Evolutionary conservation across 2,888 invertebrate genomes (phyloP).

Genomic region (Lepidocyrtoides sp.): DNA sequence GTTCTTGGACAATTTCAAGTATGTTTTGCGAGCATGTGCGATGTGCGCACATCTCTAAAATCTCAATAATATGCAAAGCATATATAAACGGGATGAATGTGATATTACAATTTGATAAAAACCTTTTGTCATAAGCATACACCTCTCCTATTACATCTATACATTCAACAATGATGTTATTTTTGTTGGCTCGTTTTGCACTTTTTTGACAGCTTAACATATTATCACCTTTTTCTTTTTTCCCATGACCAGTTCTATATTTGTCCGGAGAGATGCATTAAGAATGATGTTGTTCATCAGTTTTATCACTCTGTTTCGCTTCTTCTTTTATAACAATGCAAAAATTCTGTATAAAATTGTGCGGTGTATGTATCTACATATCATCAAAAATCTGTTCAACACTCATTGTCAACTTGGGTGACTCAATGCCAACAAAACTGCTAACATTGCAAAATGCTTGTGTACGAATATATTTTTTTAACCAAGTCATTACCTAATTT

Average conservation of each 20-base stretch:
- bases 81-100: no score
- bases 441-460: background rate
- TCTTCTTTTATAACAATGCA: background rate
- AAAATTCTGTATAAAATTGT: background rate
- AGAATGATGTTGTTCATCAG: slow-evolving; percentile 28
- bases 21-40: slow-evolving; percentile 34
- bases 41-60: no score
- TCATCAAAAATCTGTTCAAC: background rate
- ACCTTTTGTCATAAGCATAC: no score
- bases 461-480: background rate
- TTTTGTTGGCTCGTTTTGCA: background rate
- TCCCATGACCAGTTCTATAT: slow-evolving; percentile 62
- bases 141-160: background rate
- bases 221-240: slow-evolving; percentile 58
- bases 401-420: slow-evolving; percentile 61
- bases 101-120: background rate
- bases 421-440: slow-evolving; percentile 48
- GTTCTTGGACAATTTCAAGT: slow-evolving; percentile 85
- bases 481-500: background rate
- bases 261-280: slow-evolving; percentile 55
- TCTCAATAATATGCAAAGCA: no score
- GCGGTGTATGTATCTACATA: background rate
- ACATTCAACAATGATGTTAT: no score
- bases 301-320: slow-evolving; percentile 6
- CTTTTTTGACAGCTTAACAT: slow-evolving; percentile 51